A percentile compares a stretch with the other conserved stretches of the same genome.
phyloP scores from a whole-genome alignment of 1,140 invertebrate genomes.

The Heliconius hermathena region DNA sequence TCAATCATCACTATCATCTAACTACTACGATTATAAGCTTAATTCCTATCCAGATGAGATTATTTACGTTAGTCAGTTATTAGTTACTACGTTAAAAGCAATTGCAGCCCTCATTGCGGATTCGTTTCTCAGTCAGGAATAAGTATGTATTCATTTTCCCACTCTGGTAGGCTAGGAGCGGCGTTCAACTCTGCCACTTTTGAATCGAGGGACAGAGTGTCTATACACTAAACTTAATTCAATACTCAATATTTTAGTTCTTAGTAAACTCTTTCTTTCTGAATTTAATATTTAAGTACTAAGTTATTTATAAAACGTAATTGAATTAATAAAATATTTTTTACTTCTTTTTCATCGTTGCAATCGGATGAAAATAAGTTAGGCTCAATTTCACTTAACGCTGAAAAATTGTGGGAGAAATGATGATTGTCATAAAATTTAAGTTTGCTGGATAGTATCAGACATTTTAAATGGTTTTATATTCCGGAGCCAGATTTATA shows the following conservation, averaged over 20 bases:
- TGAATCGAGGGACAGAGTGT: neutral
- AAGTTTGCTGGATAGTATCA: neutral
- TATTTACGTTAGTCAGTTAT: neutral
- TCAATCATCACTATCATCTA: neutral
- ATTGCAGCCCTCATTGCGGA: neutral
- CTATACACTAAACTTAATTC: neutral
- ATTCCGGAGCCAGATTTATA: neutral
- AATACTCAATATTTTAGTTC: no score
- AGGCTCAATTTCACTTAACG: conserved; percentile 1
- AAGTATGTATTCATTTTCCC: no score
- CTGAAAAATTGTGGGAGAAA: neutral
- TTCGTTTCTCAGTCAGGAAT: no score
- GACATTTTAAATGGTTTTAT: conserved; percentile 2
- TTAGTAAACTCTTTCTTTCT: no score
- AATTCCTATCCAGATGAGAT: neutral
- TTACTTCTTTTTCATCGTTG: neutral
- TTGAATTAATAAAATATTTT: neutral
- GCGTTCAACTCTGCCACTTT: no score
- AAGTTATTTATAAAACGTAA: no score
- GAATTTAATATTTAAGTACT: no score
- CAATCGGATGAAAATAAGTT: neutral
- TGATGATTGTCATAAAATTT: conserved; percentile 7
- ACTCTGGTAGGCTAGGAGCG: no score
- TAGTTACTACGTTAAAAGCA: neutral
- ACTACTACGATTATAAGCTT: neutral